Evolutionary conservation across 2,113 vertebrate species (phyloP).

Genomic region (Ameiurus melas): DNA sequence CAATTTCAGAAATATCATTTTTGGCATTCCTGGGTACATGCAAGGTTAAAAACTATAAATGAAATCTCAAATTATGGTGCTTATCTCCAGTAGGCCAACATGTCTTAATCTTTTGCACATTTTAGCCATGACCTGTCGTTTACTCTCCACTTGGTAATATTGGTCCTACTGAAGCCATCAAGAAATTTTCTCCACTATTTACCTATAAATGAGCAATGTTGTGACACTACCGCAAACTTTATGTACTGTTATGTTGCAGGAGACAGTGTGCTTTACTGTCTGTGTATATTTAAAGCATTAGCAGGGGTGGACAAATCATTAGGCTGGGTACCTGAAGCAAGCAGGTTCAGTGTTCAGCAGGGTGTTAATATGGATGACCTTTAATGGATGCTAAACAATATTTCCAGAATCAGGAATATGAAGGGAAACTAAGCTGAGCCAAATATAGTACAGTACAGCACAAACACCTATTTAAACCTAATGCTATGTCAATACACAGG

Average conservation of each 20-base stretch:
- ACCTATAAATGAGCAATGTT: slow-evolving; percentile 5
- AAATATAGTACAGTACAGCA: neutral
- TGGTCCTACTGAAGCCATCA: slow-evolving; percentile 20
- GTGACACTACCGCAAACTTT: neutral
- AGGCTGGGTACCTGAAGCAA: neutral
- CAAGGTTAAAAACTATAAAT: neutral
- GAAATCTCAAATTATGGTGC: neutral
- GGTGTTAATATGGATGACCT: neutral
- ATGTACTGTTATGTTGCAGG: neutral
- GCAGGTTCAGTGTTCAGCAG: neutral
- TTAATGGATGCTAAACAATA: neutral
- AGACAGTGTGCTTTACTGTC: slow-evolving; percentile 40
- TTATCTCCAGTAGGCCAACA: slow-evolving; percentile 28
- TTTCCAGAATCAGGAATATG: neutral
- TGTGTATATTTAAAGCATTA: slow-evolving; percentile 69
- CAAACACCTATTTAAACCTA: neutral
- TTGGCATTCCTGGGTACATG: neutral
- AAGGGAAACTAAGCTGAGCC: neutral
- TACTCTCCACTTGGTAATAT: slow-evolving; percentile 9
- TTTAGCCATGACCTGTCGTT: slow-evolving; percentile 59
- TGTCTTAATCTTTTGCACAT: slow-evolving; percentile 75
- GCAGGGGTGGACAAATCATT: slow-evolving; percentile 6
- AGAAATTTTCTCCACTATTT: slow-evolving; percentile 19
- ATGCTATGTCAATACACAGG: neutral
- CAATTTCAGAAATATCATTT: neutral